phyloP scores from a whole-genome alignment of 2,797 vertebrate genomes.

The Rousettus madagascariensis region DNA sequence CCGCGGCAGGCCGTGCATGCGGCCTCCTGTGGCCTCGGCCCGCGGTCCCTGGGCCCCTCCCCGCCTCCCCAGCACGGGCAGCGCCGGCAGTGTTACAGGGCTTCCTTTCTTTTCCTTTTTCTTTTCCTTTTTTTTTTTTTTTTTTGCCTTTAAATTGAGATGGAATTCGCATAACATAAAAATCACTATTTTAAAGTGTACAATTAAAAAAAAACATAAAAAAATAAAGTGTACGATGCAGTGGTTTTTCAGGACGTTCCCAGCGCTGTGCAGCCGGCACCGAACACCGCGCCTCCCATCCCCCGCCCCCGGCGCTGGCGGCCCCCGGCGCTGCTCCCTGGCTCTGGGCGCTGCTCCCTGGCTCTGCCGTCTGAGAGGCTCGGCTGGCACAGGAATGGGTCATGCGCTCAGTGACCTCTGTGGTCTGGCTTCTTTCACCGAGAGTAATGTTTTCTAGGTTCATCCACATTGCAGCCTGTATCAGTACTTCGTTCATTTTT shows the following conservation, averaged over 20 bases:
- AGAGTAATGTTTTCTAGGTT: not conserved
- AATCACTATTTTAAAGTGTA: not conserved
- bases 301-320: not conserved
- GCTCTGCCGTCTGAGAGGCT: not conserved
- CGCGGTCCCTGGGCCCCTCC: not conserved
- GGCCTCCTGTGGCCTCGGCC: no score
- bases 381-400: not conserved
- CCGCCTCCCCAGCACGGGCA: not conserved
- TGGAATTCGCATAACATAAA: not conserved
- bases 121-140: not conserved
- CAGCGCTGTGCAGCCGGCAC: not conserved
- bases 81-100: not conserved
- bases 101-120: not conserved
- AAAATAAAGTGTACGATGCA: not conserved
- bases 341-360: not conserved
- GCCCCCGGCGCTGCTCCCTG: accelerated
- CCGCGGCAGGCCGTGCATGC: no score
- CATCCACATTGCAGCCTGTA: not conserved
- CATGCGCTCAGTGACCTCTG: not conserved
- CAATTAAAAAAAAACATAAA: no score
- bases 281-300: not conserved
- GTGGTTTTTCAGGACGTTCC: not conserved
- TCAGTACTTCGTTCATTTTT: no score
- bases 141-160: not conserved
- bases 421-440: not conserved